phyloP scores from a whole-genome alignment of 2,113 vertebrate species.

The Platichthys stellatus region DNA sequence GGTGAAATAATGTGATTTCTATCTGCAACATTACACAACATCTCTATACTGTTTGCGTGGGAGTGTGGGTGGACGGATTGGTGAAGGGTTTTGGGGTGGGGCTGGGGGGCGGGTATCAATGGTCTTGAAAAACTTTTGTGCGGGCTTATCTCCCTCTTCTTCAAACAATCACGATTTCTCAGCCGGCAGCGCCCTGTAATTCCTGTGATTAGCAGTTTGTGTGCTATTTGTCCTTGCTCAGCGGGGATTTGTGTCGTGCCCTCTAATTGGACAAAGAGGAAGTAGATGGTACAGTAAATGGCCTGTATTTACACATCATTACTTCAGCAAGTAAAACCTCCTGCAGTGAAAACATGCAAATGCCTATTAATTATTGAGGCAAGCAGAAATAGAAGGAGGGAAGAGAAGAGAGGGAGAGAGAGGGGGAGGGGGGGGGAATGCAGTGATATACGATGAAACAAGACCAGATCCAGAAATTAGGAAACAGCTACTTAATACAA shows the following conservation, averaged over 20 bases:
- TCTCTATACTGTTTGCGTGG: background rate
- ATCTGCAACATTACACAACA: background rate
- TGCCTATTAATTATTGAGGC: slow-evolving; percentile 51
- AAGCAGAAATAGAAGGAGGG: slow-evolving; percentile 10
- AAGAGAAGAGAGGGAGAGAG: background rate
- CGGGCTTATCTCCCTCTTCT: slow-evolving; percentile 15
- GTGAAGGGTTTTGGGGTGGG: too few species aligned
- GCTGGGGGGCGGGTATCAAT: too few species aligned
- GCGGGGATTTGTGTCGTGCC: slow-evolving; percentile 57
- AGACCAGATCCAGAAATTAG: background rate
- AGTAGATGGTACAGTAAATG: slow-evolving; percentile 64
- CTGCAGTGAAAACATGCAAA: slow-evolving; percentile 56
- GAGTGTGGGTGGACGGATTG: background rate
- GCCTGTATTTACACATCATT: slow-evolving; percentile 61
- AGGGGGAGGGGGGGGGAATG: background rate
- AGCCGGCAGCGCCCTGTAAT: slow-evolving; percentile 24
- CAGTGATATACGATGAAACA: background rate
- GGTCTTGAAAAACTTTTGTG: slow-evolving; percentile 18
- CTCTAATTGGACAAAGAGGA: slow-evolving; percentile 68
- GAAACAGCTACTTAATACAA: slow-evolving; percentile 1
- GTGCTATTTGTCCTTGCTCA: slow-evolving; percentile 57
- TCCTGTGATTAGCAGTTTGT: slow-evolving; percentile 54
- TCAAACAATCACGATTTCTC: slow-evolving; percentile 31
- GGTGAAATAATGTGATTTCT: background rate
- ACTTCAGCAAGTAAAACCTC: slow-evolving; percentile 57